Conservation (phyloP, 2,113 vertebrate genomes). For the Menidia beryllina region DNA sequence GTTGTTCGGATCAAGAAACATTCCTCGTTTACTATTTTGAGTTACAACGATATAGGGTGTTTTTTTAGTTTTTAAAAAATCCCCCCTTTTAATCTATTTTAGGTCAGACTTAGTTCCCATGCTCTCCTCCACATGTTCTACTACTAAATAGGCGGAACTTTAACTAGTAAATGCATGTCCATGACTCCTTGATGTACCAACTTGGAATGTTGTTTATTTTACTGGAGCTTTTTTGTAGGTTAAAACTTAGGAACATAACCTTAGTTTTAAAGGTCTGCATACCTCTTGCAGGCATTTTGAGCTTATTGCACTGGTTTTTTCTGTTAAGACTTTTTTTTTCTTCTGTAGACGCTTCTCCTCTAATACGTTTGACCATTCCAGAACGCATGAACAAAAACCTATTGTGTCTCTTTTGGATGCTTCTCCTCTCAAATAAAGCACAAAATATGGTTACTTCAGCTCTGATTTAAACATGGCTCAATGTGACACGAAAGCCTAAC, state of each 20-base stretch:
- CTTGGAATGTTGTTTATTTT: constrained; percentile 12
- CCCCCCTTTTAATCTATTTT: constrained; percentile 69
- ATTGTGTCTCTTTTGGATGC: not conserved
- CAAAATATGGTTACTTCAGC: not conserved
- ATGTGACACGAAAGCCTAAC: not conserved
- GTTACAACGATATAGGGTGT: constrained; percentile 76
- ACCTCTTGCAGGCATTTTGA: constrained; percentile 6
- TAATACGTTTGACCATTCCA: constrained; percentile 17
- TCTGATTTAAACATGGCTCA: not conserved
- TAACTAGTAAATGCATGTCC: constrained; percentile 41
- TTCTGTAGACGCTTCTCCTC: constrained; percentile 32
- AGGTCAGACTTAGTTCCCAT: constrained; percentile 79
- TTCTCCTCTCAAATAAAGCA: not conserved
- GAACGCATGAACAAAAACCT: constrained; percentile 5
- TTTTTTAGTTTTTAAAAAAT: constrained; percentile 29
- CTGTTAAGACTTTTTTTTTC: constrained; percentile 1
- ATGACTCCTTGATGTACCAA: not conserved
- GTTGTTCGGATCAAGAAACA: constrained; percentile 65
- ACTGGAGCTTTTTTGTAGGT: constrained; percentile 7
- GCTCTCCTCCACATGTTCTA: constrained; percentile 61
- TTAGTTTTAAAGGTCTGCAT: not conserved
- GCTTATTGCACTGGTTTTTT: not conserved
- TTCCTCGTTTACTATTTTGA: constrained; percentile 78
- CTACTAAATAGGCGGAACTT: constrained; percentile 33
- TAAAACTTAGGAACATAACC: not conserved